phyloP scores from a whole-genome alignment of 2,113 vertebrate species.

The Reinhardtius hippoglossoides region DNA sequence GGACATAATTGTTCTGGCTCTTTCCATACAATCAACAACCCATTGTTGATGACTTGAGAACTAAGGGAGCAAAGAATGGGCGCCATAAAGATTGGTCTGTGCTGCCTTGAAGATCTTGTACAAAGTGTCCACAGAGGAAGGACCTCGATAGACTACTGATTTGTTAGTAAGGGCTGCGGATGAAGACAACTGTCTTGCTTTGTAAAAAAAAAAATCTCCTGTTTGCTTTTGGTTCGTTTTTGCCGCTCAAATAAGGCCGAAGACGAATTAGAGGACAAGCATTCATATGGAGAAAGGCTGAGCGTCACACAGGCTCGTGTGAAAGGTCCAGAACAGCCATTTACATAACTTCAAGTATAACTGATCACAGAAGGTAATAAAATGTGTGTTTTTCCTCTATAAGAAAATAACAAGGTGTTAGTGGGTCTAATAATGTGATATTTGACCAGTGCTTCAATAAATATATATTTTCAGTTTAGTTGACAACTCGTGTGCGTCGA shows the following conservation, averaged over 20 bases:
- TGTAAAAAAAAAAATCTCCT: slow-evolving; percentile 55
- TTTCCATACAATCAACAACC: slow-evolving; percentile 99
- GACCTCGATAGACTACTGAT: slow-evolving; percentile 94
- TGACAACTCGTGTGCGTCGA: background rate
- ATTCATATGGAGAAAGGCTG: slow-evolving; percentile 75
- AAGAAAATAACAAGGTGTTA: no score
- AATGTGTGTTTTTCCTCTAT: no score
- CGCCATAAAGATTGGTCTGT: slow-evolving; percentile 96
- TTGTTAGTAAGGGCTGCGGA: slow-evolving; percentile 89
- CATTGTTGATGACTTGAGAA: slow-evolving; percentile 98
- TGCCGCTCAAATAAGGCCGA: slow-evolving; percentile 72
- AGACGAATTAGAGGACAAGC: slow-evolving; percentile 70
- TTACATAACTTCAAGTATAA: slow-evolving; percentile 15
- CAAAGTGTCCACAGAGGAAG: slow-evolving; percentile 91
- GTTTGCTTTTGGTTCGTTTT: slow-evolving; percentile 67
- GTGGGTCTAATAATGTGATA: no score
- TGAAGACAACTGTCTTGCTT: slow-evolving; percentile 92
- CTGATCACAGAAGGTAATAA: slow-evolving; percentile 4
- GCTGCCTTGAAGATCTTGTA: slow-evolving; percentile 89
- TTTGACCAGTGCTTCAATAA: no score
- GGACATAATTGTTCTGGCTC: slow-evolving; percentile 96
- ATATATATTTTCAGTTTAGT: no score
- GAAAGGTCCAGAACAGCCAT: slow-evolving; percentile 44
- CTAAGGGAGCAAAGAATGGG: slow-evolving; percentile 92
- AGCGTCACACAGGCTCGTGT: slow-evolving; percentile 71